phyloP scores from a whole-genome alignment of 2,888 invertebrate genomes.

The Callosobruchus maculatus region DNA sequence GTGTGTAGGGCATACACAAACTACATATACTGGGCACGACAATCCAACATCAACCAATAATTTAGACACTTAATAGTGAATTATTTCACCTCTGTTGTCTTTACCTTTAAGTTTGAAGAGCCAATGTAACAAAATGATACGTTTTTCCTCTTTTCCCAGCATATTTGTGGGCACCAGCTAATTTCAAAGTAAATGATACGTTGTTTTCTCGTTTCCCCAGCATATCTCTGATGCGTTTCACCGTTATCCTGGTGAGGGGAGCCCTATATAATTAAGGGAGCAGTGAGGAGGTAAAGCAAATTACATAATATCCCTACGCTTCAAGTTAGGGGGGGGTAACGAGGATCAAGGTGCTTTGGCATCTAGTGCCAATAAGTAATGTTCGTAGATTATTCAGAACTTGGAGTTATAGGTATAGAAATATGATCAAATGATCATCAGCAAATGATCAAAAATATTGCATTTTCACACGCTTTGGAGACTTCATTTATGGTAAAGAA shows the following conservation, averaged over 20 bases:
- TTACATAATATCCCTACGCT: neutral
- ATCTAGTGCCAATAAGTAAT: neutral
- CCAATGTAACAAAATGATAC: neutral
- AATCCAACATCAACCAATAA: neutral
- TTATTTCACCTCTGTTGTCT: neutral
- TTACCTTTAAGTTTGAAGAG: neutral
- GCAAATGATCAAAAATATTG: too few relatives aligned
- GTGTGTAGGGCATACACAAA: too few relatives aligned
- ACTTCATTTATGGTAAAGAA: too few relatives aligned
- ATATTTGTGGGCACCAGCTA: too few relatives aligned
- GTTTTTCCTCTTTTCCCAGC: neutral
- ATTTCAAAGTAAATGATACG: neutral
- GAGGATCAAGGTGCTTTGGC: neutral
- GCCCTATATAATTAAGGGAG: neutral
- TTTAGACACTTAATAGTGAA: neutral
- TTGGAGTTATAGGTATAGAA: too few relatives aligned
- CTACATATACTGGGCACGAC: neutral
- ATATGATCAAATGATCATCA: too few relatives aligned
- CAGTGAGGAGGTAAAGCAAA: neutral
- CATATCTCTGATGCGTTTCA: neutral
- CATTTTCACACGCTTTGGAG: too few relatives aligned
- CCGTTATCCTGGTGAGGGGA: neutral
- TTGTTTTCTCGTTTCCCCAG: neutral
- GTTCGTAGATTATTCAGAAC: too few relatives aligned
- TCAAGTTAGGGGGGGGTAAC: neutral